Evolutionary conservation across 2,797 vertebrate genomes (phyloP).

Genomic region (Salmo trutta): DNA sequence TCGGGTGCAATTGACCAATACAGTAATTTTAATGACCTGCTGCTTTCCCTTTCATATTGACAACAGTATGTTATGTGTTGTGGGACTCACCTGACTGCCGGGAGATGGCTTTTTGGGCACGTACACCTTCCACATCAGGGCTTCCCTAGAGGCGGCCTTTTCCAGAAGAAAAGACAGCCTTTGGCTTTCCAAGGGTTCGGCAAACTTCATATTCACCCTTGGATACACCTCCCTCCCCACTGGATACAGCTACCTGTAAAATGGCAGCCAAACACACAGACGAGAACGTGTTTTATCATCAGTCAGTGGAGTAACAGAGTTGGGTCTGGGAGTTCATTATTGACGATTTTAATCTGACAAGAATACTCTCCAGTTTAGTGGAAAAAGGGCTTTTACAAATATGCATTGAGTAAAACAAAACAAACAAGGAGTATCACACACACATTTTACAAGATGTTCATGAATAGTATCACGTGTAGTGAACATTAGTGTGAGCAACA

Average conservation of each 20-base stretch:
- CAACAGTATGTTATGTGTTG: not conserved
- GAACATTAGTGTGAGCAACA: too few relatives aligned
- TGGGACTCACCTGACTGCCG: slow-evolving; percentile 82
- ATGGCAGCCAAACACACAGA: not conserved
- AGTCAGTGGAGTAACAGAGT: not conserved
- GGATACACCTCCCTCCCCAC: slow-evolving; percentile 91
- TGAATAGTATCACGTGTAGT: too few relatives aligned
- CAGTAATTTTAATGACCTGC: too few relatives aligned
- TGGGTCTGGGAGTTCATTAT: not conserved
- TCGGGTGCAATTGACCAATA: too few relatives aligned
- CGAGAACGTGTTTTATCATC: not conserved
- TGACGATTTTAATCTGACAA: not conserved
- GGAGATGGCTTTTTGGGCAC: slow-evolving; percentile 86
- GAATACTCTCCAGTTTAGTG: not conserved
- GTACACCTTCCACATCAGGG: slow-evolving; percentile 91
- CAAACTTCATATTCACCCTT: slow-evolving; percentile 92
- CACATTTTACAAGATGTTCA: too few relatives aligned
- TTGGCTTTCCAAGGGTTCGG: slow-evolving; percentile 92
- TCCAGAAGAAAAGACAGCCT: slow-evolving; percentile 94
- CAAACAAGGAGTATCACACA: not conserved
- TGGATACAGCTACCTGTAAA: slow-evolving; percentile 93
- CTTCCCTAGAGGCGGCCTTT: slow-evolving; percentile 94
- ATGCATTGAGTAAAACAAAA: not conserved
- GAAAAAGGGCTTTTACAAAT: not conserved
- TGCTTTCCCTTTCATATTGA: too few relatives aligned